phyloP scores from a whole-genome alignment of 2,888 invertebrate genomes.

The Rotaria macrura region DNA sequence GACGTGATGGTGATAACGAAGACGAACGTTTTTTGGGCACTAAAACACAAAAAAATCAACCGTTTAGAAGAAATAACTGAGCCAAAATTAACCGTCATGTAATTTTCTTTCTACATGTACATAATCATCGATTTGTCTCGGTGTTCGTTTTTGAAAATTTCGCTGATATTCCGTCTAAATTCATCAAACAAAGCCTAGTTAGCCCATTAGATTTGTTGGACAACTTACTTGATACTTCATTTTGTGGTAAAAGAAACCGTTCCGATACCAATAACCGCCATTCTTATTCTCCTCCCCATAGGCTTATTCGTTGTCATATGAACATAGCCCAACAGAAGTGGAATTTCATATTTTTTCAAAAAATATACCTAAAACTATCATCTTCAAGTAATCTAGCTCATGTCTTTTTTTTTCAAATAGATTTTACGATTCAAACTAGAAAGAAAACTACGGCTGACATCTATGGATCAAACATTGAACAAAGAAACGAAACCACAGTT shows the following conservation, averaged over 20 bases:
- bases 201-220: not conserved
- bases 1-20: not conserved
- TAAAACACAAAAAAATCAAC: not conserved
- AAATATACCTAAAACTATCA: too few species aligned
- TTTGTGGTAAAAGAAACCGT: not conserved
- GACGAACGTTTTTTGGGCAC: not conserved
- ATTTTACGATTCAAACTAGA: not conserved
- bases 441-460: not conserved
- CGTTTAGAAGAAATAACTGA: not conserved
- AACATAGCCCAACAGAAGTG: not conserved
- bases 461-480: not conserved
- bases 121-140: not conserved
- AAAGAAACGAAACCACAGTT: not conserved
- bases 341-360: not conserved
- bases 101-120: not conserved
- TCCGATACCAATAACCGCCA: not conserved
- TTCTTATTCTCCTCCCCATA: not conserved
- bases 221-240: not conserved
- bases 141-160: conserved; percentile 15
- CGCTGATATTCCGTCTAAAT: not conserved
- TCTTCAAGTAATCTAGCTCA: too few species aligned
- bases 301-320: not conserved
- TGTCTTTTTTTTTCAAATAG: not conserved
- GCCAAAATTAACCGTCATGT: not conserved
- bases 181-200: too few species aligned